Evolutionary conservation across 1,140 invertebrate genomes (phyloP).

Genomic region (Ips typographus): DNA sequence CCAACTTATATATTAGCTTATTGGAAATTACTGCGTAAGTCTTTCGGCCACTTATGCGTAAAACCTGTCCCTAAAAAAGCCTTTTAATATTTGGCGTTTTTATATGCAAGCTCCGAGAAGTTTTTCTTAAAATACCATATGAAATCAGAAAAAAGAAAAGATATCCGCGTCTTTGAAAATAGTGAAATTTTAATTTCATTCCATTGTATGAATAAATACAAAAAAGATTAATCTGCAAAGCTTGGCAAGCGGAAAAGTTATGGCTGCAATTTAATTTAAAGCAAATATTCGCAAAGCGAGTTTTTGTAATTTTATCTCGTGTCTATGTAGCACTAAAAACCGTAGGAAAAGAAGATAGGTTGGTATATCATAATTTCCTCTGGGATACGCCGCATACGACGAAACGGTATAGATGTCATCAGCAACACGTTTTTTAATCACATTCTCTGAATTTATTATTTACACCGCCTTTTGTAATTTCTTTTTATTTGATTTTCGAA

Average conservation of each 20-base stretch:
- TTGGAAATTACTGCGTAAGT: too few species aligned
- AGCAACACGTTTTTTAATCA: conserved; percentile 32
- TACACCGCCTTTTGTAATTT: conserved; percentile 27
- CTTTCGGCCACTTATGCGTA: too few species aligned
- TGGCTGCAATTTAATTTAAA: conserved; percentile 31
- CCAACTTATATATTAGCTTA: too few species aligned
- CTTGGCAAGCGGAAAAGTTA: conserved; percentile 32
- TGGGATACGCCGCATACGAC: conserved; percentile 34
- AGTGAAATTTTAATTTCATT: conserved; percentile 17
- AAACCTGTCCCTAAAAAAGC: too few species aligned
- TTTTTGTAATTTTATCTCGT: conserved; percentile 27
- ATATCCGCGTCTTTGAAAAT: conserved; percentile 2
- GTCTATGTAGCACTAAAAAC: conserved; percentile 33
- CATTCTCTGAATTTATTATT: conserved; percentile 34
- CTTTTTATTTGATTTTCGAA: conserved; percentile 30
- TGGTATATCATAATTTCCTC: conserved; percentile 37
- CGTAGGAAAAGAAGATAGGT: conserved; percentile 32
- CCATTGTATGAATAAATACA: conserved; percentile 22
- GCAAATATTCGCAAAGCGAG: conserved; percentile 30
- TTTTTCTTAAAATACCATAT: too few species aligned
- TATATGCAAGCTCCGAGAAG: too few species aligned
- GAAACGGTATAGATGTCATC: conserved; percentile 32
- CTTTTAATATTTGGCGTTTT: too few species aligned
- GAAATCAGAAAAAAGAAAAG: not conserved
- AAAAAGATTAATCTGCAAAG: conserved; percentile 31